Evolutionary conservation across 1,140 invertebrate species (phyloP), one percentile per base, ranked within the genome.

Genomic region (Philaenus spumarius): DNA sequence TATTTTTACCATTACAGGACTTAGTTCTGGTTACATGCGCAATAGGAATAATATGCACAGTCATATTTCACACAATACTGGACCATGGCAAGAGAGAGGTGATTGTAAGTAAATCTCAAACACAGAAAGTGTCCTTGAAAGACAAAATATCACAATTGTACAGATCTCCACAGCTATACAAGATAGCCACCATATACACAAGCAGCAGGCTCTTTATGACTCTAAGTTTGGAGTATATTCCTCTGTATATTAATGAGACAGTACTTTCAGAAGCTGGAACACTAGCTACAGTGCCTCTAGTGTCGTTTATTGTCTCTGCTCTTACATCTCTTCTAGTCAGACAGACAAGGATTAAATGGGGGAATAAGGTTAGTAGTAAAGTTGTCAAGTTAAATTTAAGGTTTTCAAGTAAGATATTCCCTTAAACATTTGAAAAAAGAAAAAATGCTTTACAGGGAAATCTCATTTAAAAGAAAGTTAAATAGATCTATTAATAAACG

Each of bases 241-340:
- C 91, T 3, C 74, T 94, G 61, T 95, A 91, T 72, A 78, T 94
- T 42, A 87, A 90, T 64, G 88, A 93, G 72, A 77, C 84, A 22
- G 69, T 85, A 12, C 67, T 78, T 17, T 67, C 81, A n/a, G 70
- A 75, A 78, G 67, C 75, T 65, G 82, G 78, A 65, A 80, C 83
- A 59, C 81, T 97, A 14, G 94, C 93, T 1, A 90, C 87, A 20
- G 85, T 96, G 22, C 93, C 94, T 0, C 75, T 97, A 15, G 83
- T 87, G 1, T 85, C 89, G 22, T 97, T 91, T 72, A 67, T 90
- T 2, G 82, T 87, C 12, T 94, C 93, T 1, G 91, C 97, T 69
- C 58, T 86, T 1, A 82, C 89, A 1, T 89, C 95, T 0, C 72
- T 94, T 20, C 64, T 85, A 1, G 79, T 94, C 42, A 91, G 90